These are phyloP conservation scores for Lasioglossum pauxillum DNA, from an alignment of 2,888 invertebrate species.

Conservation along the genomic window DNA sequence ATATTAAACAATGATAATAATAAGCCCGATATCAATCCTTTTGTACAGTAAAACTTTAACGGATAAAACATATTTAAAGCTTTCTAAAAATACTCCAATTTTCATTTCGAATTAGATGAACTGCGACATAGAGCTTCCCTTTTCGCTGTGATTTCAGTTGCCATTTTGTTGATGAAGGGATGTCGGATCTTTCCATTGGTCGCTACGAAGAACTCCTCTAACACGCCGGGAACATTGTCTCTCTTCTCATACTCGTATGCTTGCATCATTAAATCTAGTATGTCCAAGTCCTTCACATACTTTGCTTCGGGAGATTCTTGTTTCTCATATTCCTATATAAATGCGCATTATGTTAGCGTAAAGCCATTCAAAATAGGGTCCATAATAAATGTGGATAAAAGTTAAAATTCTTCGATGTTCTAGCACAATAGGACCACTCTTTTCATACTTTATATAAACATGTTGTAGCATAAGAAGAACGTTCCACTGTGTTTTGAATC, in stretches of 20 bases:
- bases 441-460: not conserved
- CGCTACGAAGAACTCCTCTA: conserved; percentile 95
- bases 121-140: conserved; percentile 79
- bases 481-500: not conserved
- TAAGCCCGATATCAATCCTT: not conserved
- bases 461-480: not conserved
- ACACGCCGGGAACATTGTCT: conserved; percentile 89
- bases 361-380: no score
- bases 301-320: conserved; percentile 94
- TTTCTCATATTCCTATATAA: conserved; percentile 93
- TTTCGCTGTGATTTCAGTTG: conserved; percentile 87
- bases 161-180: conserved; percentile 89
- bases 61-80: not conserved
- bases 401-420: not conserved
- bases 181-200: conserved; percentile 91
- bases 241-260: conserved; percentile 97
- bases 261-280: conserved; percentile 97
- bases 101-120: conserved; percentile 13
- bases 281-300: conserved; percentile 97
- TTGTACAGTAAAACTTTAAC: not conserved
- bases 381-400: no score
- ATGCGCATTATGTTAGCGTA: conserved; percentile 35
- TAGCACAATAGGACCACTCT: not conserved
- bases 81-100: not conserved
- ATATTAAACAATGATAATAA: not conserved